A percentile compares a stretch with the other conserved stretches of the same genome.
Evolutionary conservation across 2,888 invertebrate species (phyloP).

Genomic region (Campoletis raptor): DNA sequence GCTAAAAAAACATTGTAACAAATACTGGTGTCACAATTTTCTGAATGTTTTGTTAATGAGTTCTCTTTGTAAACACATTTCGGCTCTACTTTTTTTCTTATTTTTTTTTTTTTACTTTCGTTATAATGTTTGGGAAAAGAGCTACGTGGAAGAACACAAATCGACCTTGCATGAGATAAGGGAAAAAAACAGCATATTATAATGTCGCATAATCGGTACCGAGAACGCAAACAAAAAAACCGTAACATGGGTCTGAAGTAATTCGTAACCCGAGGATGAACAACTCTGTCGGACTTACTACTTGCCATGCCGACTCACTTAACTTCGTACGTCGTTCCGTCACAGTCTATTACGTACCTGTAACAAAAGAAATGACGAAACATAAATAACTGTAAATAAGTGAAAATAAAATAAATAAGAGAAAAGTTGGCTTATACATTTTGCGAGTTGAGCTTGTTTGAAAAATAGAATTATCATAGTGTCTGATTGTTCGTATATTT

Average conservation of each 20-base stretch:
- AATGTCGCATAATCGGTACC: background rate
- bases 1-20: slow-evolving; percentile 14
- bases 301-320: slow-evolving; percentile 14
- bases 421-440: background rate
- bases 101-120: slow-evolving; percentile 1
- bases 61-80: slow-evolving; percentile 5
- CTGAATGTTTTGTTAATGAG: slow-evolving; percentile 32
- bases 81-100: background rate
- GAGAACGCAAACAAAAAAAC: slow-evolving; percentile 11
- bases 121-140: background rate
- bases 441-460: background rate
- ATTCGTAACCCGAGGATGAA: slow-evolving; percentile 2
- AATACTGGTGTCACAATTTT: slow-evolving; percentile 6
- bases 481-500: too few species aligned
- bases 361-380: slow-evolving; percentile 69
- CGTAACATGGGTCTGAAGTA: slow-evolving; percentile 27
- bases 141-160: background rate
- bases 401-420: background rate
- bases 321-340: slow-evolving; percentile 20
- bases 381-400: background rate
- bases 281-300: slow-evolving; percentile 41
- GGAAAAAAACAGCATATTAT: background rate
- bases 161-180: background rate
- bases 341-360: slow-evolving; percentile 72
- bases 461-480: too few species aligned